Evolutionary conservation across 2,113 vertebrate species (phyloP), one percentile per base, ranked within the genome.

Genomic region (Chamaetylas fuelleborni): DNA sequence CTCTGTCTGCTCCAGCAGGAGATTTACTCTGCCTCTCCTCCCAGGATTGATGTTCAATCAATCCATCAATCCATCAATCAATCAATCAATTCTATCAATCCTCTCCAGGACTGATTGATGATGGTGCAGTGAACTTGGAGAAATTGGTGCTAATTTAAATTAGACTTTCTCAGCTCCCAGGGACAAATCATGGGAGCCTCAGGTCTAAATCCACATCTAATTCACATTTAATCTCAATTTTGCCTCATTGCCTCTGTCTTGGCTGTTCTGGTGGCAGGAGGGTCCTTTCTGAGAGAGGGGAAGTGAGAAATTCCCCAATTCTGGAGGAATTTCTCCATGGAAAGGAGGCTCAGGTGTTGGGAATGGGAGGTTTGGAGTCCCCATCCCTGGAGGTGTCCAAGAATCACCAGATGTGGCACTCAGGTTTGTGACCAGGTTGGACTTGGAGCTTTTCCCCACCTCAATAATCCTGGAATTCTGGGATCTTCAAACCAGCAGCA

Each of bases 131-230:
- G 14, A 56, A 11, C 29, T n/a, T 10, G 23, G n/a, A 33, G 28
- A 78, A 36, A 3, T 4, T 19, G 3, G 23, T 45, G 51, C 5
- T 4, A 12, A 51, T 19, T 56, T 5, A 12, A 57, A 4, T 53
- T 16, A 15, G 45, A 1, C 2, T 43, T 64, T 12, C 16, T 51
- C 36, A 40, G 28, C 45, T 91, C 26, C 1, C 2, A 19, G 26
- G 14, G 61, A 15, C 33, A 31, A 38, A 40, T 26, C 1, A 0
- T 2, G 11, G 3, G n/a, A 72, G 1, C 20, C n/a, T 74, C 70
- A 5, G 48, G 64, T 42, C 23, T 24, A 42, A 73, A 38, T 17
- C 50, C 1, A 0, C 1, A 1, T 7, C 24, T 6, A 3, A 12
- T 12, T 57, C n/a, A 1, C 11, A 22, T 22, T 14, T 14, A 40